Base-by-base conservation (phyloP, 2,113 vertebrate species). In the Triplophysa tibetana region DNA sequence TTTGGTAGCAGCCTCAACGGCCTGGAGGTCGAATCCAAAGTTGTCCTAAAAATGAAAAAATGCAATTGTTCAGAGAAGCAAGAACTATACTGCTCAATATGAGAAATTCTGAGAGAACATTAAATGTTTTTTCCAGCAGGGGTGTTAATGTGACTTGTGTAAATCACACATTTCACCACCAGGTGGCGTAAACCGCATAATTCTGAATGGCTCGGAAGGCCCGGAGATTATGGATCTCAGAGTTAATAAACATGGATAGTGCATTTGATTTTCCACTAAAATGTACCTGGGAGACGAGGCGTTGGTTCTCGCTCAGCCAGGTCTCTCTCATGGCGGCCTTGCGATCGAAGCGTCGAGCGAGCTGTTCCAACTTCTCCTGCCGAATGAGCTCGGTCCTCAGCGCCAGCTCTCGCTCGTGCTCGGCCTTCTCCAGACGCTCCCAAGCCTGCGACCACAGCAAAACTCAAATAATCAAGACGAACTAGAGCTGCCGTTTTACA, bases 261-360 rank as follows among this genome's bases (percentile, higher is more conserved):
- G 9, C 1, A 45, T 45, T 45, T 45, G 11, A 45, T 1, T 12
- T 12, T 1, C 3, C 21, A 70, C 12, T 21, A 8, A 21, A 67
- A 67, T 5, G 48, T 82, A 98, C 97, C 97, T 99, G 97, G 66
- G 97, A 96, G 77, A 99, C 97, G 0, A 99, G 94, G 1, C 97
- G 93, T 86, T 99, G 97, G 90, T 99, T 99, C 82, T 99, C 97
- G 4, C 97, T 98, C 21, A 99, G 95, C 97, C 97, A 99, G 9
- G 97, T 98, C 89, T 99, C 97, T 67, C 97, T 96, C 96, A 99
- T 98, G 85, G 97, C 97, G 33, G 97, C 97, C 90, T 99, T 99
- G 85, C 97, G 95, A 88, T 99, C 97, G 0, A 99, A 99, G 86
- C 97, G 94, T 77, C 97, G 91, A 6, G 97, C 97, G 1, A 99